Conservation (phyloP, 2,113 vertebrate genomes). For the Sisor rabdophorus region DNA sequence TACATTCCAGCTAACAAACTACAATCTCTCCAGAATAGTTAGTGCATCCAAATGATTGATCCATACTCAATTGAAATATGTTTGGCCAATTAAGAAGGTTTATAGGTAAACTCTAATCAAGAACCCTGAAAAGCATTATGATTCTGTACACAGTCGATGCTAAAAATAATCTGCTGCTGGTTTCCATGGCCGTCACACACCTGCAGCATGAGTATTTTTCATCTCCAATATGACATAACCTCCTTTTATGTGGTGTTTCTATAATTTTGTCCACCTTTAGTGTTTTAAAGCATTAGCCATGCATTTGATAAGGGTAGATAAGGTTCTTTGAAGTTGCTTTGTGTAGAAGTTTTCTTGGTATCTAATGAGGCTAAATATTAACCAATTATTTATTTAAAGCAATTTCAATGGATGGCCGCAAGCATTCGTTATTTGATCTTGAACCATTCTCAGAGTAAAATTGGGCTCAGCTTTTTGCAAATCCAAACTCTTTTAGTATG, state of each 20-base stretch:
- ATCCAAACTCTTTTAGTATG: too few relatives aligned
- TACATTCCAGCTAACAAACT: neutral
- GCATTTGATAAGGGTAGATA: constrained; percentile 25
- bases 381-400: constrained; percentile 55
- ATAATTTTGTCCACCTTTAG: constrained; percentile 4
- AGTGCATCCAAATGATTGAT: neutral
- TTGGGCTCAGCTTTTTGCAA: constrained; percentile 64
- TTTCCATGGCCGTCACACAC: neutral
- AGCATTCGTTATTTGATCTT: constrained; percentile 62
- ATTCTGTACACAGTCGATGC: neutral
- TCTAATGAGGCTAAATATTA: constrained; percentile 50
- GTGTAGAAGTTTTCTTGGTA: constrained; percentile 28
- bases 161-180: neutral
- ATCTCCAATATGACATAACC: neutral
- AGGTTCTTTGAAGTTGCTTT: constrained; percentile 34
- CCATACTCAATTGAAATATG: neutral
- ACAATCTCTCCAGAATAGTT: neutral
- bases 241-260: constrained; percentile 15
- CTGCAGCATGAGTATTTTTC: neutral
- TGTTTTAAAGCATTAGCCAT: constrained; percentile 21
- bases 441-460: constrained; percentile 60
- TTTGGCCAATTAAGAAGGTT: neutral
- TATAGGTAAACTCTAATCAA: neutral
- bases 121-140: neutral
- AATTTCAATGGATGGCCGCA: constrained; percentile 53